Evolutionary conservation across 2,113 vertebrate species (phyloP).

Genomic region (Toxotes jaculatrix): DNA sequence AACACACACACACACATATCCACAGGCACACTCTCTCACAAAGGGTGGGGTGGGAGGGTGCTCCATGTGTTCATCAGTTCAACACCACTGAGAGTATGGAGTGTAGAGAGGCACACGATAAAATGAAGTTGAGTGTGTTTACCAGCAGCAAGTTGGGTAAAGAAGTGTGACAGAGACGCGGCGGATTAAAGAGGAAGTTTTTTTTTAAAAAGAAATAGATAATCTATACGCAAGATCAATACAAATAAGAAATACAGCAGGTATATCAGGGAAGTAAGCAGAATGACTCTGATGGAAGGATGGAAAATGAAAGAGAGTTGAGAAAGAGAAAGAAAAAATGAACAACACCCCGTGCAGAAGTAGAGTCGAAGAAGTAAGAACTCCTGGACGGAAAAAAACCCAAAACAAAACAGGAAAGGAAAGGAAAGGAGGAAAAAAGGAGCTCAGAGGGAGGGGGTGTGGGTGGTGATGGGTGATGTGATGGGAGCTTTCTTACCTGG

Average conservation of each 20-base stretch:
- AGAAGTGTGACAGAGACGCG: background rate
- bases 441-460: background rate
- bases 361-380: background rate
- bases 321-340: background rate
- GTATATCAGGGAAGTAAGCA: background rate
- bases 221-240: background rate
- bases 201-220: background rate
- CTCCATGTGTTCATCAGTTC: conserved; percentile 29
- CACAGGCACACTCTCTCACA: conserved; percentile 14
- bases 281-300: background rate
- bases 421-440: background rate
- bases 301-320: background rate
- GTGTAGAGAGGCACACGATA: background rate
- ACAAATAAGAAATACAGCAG: background rate
- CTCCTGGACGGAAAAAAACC: no score
- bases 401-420: background rate
- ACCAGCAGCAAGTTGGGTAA: background rate
- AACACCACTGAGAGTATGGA: background rate
- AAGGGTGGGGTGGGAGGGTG: background rate
- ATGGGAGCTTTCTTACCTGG: conserved; percentile 87
- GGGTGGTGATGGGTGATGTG: conserved; percentile 11
- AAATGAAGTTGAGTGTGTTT: background rate
- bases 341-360: background rate
- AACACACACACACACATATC: conserved; percentile 40
- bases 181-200: background rate